These are phyloP conservation scores for Peromyscus nudipes DNA, from an alignment of 2,797 vertebrate genomes.

Conservation along the genomic window DNA sequence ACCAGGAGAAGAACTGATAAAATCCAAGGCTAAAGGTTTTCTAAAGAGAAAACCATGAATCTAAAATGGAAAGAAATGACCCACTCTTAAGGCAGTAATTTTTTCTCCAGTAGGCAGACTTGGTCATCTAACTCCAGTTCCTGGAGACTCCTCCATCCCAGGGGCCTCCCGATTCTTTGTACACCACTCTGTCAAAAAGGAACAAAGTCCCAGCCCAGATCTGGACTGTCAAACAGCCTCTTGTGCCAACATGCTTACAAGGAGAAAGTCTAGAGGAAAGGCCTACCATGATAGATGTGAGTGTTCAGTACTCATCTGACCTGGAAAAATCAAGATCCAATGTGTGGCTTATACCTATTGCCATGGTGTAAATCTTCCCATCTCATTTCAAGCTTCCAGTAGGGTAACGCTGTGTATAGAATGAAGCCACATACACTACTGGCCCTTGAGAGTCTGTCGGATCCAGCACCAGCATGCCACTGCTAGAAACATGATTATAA, in stretches of 20 bases:
- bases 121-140: background rate
- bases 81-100: background rate
- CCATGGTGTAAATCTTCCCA: background rate
- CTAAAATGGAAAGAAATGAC: background rate
- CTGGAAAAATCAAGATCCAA: background rate
- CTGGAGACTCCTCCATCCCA: background rate
- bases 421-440: accelerated
- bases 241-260: background rate
- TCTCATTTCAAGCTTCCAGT: background rate
- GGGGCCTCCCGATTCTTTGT: background rate
- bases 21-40: background rate
- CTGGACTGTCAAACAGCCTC: background rate
- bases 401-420: background rate
- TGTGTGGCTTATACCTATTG: background rate
- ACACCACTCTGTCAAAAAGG: background rate
- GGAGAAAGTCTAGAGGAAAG: background rate
- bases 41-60: background rate
- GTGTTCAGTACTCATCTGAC: background rate
- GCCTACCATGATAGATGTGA: background rate
- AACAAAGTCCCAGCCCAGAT: background rate
- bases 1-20: background rate
- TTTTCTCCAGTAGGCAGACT: background rate
- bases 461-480: background rate
- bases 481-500: background rate
- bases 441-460: background rate